Evolutionary conservation across 2,888 invertebrate genomes (phyloP).

Genomic region (Drosophila infuscata): DNA sequence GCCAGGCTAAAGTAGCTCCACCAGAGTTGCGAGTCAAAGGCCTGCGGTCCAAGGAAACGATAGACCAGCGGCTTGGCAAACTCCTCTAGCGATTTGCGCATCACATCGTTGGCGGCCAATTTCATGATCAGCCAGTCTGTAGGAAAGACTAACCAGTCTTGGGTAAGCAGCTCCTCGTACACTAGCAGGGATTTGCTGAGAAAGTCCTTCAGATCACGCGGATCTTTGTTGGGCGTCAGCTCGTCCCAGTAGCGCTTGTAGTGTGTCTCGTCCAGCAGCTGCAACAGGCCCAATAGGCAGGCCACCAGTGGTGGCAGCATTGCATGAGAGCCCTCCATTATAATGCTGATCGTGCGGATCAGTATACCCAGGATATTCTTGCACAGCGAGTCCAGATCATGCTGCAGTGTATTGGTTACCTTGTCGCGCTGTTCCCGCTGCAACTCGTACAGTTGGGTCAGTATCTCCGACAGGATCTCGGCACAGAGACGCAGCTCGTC

Average conservation of each 20-base stretch:
- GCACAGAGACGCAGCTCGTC: constrained; percentile 94
- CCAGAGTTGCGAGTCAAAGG: constrained; percentile 92
- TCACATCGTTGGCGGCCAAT: constrained; percentile 94
- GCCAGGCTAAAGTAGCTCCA: constrained; percentile 92
- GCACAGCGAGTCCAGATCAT: constrained; percentile 93
- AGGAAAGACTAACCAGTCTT: constrained; percentile 88
- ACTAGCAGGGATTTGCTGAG: constrained; percentile 91
- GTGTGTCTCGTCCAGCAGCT: constrained; percentile 94
- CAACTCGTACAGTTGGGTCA: constrained; percentile 87
- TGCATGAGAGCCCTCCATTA: constrained; percentile 91
- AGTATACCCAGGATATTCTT: constrained; percentile 93
- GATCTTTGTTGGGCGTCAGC: constrained; percentile 87
- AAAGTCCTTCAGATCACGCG: constrained; percentile 94
- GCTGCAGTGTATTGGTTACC: constrained; percentile 86
- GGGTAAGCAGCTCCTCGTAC: constrained; percentile 84
- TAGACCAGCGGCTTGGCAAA: constrained; percentile 94
- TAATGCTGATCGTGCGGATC: constrained; percentile 93
- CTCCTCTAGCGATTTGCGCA: constrained; percentile 94
- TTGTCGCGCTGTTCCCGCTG: constrained; percentile 86
- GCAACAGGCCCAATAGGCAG: constrained; percentile 93
- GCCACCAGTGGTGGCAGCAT: constrained; percentile 92
- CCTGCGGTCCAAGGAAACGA: constrained; percentile 90
- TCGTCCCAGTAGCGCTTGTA: constrained; percentile 95
- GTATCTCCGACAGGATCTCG: constrained; percentile 94
- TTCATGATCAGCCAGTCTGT: constrained; percentile 96